Evolutionary conservation across 2,113 vertebrate genomes (phyloP).

Genomic region (Motacilla alba): DNA sequence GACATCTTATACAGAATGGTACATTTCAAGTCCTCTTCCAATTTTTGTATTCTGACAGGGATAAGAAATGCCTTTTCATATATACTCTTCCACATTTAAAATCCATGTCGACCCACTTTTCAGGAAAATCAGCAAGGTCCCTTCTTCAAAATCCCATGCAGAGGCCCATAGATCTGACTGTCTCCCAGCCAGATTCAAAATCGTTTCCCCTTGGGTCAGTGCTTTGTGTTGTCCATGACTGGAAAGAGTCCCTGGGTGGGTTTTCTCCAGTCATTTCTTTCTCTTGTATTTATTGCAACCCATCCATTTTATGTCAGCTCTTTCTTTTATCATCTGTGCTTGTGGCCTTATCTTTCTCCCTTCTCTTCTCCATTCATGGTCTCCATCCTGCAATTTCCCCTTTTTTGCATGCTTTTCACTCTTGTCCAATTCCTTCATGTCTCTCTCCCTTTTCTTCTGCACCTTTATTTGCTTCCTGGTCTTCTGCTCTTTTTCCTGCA

Average conservation of each 20-base stretch:
- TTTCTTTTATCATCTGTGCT: background rate
- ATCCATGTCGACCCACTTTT: conserved; percentile 41
- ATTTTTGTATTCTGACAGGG: conserved; percentile 57
- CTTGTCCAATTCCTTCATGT: background rate
- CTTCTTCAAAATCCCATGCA: conserved; percentile 16
- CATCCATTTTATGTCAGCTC: background rate
- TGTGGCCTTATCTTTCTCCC: background rate
- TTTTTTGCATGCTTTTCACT: background rate
- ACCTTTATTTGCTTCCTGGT: background rate
- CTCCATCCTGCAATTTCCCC: background rate
- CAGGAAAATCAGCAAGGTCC: conserved; percentile 33
- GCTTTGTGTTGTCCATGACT: conserved; percentile 27
- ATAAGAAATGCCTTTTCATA: conserved; percentile 57
- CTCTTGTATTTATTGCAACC: background rate
- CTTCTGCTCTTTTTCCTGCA: background rate
- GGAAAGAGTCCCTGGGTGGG: background rate
- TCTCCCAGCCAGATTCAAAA: background rate
- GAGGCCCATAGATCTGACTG: background rate
- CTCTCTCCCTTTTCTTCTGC: background rate
- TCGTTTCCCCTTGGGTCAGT: background rate
- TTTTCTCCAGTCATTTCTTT: conserved; percentile 28
- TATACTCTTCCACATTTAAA: conserved; percentile 45
- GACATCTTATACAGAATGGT: conserved; percentile 55
- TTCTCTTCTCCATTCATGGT: conserved; percentile 1
- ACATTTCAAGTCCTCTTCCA: conserved; percentile 60